Base-by-base conservation (phyloP, 2,797 vertebrate genomes). In the Microchirus variegatus region DNA sequence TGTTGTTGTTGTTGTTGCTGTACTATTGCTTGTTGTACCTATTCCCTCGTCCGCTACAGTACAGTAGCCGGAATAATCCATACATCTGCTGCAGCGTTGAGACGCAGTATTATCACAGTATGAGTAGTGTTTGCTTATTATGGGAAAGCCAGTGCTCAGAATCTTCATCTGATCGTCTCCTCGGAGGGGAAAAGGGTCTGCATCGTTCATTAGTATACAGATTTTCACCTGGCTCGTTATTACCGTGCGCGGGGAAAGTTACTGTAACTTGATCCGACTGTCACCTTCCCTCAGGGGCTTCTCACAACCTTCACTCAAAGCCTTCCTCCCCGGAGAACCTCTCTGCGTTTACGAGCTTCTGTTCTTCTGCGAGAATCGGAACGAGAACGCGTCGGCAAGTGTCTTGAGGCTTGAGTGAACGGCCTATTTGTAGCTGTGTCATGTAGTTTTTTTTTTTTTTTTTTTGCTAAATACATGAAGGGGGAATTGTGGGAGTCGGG, bases 161-260 rank as follows among this genome's bases (percentile, higher is more conserved):
- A 22, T 80, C 53, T 43, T 38, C 52, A 55, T 54, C 42, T n/a
- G 37, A 73, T 70, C 13, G 67, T 75, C 66, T 58, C 15, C 58
- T 61, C 12, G 2, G 49, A 31, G 50, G 35, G 15, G 31, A 64
- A 43, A 3, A n/a, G n/a, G n/a, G n/a, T n/a, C n/a, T n/a, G n/a
- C n/a, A n/a, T 74, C 57, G 65, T 82, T 68, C 41, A 60, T 72
- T 73, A 55, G 43, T 49, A 17, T 73, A 56, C 42, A 69, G 60
- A 53, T 56, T 69, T 10, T 55, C 59, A 48, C 17, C 45, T 61
- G 26, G 52, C 40, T 40, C 45, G 47, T 66, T 64, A 55, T 35
- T 14, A 18, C 19, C 5, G 10, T 51, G 9, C 42, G n/a, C n/a
- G n/a, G n/a, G 42, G 47, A 48, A 59, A 67, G 42, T 36, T 22